These are phyloP conservation scores for Orcinus orca DNA, from an alignment of 2,113 vertebrate genomes.

Conservation along the genomic window DNA sequence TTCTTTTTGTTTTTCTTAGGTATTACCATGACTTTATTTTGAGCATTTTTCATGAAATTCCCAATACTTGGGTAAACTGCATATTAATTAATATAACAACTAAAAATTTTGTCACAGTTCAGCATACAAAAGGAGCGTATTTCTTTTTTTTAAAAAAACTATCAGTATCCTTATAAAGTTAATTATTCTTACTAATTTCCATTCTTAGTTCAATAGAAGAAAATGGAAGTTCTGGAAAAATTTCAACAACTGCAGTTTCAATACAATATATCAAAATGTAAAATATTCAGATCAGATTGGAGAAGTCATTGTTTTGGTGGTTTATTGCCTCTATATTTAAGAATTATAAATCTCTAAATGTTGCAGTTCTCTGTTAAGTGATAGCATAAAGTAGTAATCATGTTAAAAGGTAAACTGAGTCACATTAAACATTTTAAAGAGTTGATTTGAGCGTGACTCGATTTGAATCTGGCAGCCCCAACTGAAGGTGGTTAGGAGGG, in stretches of 20 bases:
- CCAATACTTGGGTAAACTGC: slow-evolving; percentile 36
- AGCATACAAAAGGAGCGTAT: neutral
- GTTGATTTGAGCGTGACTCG: neutral
- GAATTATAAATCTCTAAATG: neutral
- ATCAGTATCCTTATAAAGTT: neutral
- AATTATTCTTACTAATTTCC: neutral
- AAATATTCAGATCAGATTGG: slow-evolving; percentile 33
- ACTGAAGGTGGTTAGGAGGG: neutral
- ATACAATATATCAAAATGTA: slow-evolving; percentile 20
- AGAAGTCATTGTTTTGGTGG: slow-evolving; percentile 51
- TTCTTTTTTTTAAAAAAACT: neutral
- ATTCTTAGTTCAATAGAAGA: neutral
- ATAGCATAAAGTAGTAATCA: slow-evolving; percentile 30
- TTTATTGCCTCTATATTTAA: slow-evolving; percentile 28
- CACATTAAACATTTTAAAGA: neutral
- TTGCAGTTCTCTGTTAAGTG: slow-evolving; percentile 42
- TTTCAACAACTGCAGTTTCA: neutral
- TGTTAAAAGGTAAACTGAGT: neutral
- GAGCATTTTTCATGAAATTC: slow-evolving; percentile 42
- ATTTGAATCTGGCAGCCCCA: neutral
- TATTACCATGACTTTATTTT: slow-evolving; percentile 1
- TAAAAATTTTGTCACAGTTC: slow-evolving; percentile 43
- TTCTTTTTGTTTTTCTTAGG: slow-evolving; percentile 27
- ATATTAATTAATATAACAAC: slow-evolving; percentile 22
- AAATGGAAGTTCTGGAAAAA: slow-evolving; percentile 31